Evolutionary conservation across 35 echinoderm and acorn worm genomes (phyloP).

Genomic region (Eucidaris tribuloides): DNA sequence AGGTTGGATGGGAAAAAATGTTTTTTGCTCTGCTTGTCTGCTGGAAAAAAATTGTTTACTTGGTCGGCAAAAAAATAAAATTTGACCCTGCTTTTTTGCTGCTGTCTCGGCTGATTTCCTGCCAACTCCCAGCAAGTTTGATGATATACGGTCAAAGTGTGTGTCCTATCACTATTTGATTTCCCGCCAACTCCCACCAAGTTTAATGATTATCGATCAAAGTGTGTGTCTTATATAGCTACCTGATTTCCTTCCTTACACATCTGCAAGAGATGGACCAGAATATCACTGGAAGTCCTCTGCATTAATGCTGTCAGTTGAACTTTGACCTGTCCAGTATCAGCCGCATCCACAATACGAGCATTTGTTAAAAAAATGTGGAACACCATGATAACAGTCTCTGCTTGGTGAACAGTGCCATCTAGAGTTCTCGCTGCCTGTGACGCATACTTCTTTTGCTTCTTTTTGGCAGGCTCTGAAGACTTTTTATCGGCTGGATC

Average conservation of each 20-base stretch:
- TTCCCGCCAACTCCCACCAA: no score
- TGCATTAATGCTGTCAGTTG: neutral
- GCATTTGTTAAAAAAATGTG: neutral
- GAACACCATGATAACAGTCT: neutral
- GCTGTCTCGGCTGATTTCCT: neutral
- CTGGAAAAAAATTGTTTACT: neutral
- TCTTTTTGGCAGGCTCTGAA: neutral
- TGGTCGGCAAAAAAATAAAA: neutral
- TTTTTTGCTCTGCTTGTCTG: no score
- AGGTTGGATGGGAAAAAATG: no score
- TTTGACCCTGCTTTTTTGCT: neutral
- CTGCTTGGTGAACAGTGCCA: neutral
- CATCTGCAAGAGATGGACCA: no score
- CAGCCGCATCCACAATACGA: neutral
- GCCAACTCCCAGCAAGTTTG: no score
- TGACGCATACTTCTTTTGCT: neutral
- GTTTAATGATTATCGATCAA: no score
- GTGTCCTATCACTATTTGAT: no score
- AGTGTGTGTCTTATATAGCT: no score
- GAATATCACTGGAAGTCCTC: neutral
- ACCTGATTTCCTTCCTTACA: no score
- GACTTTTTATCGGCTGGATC: neutral
- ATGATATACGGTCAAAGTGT: no score
- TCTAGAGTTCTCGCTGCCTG: neutral
- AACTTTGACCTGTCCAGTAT: constrained; percentile 7